A percentile compares a stretch with the other conserved stretches of the same genome.
phyloP scores from a whole-genome alignment of 2,888 invertebrate genomes.

The Chaitophorus viminalis region DNA sequence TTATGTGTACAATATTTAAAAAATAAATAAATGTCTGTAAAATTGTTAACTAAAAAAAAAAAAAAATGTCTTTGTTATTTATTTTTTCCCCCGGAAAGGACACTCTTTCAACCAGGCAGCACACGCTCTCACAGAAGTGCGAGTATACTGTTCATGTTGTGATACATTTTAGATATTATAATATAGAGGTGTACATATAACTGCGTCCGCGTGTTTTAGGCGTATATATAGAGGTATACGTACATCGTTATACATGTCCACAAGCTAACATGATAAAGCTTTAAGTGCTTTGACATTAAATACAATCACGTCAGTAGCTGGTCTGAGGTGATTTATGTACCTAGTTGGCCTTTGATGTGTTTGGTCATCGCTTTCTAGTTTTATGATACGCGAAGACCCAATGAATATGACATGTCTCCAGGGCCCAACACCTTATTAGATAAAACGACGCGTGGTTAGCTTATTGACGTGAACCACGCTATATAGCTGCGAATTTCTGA shows the following conservation, averaged over 20 bases:
- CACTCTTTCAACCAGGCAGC: neutral
- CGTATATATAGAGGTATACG: neutral
- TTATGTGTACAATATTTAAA: conserved; percentile 56
- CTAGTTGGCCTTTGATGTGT: neutral
- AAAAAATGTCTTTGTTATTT: conserved; percentile 6
- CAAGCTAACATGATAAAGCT: neutral
- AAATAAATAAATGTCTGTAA: conserved; percentile 56
- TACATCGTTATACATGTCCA: too few relatives aligned
- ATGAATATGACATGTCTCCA: too few relatives aligned
- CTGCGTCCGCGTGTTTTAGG: neutral
- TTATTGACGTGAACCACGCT: too few relatives aligned
- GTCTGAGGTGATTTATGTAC: neutral
- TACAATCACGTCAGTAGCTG: neutral
- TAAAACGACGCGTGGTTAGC: too few relatives aligned
- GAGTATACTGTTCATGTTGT: too few relatives aligned
- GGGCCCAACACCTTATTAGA: too few relatives aligned
- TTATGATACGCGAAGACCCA: too few relatives aligned
- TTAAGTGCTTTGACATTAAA: neutral
- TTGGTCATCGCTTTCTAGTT: neutral
- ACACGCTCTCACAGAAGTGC: neutral
- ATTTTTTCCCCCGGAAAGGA: neutral
- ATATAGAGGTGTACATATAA: neutral
- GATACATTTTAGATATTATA: too few relatives aligned
- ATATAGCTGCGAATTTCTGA: too few relatives aligned
- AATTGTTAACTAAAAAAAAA: conserved; percentile 59